Evolutionary conservation across 1,140 invertebrate genomes (phyloP).

Genomic region (Phortica variegata): DNA sequence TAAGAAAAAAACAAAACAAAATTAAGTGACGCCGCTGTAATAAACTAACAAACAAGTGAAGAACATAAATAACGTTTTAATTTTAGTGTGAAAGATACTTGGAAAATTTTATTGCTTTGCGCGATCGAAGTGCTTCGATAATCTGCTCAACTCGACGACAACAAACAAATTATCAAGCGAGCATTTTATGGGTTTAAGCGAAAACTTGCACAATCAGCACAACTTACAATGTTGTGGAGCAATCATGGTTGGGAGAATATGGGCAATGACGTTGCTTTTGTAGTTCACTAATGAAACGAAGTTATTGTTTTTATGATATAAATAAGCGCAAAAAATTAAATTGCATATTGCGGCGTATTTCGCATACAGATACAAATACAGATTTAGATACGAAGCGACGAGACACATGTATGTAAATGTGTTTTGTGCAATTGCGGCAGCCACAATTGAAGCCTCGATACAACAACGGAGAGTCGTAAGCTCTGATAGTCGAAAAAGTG

Average conservation of each 20-base stretch:
- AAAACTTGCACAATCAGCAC: constrained; percentile 33
- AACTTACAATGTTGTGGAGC: constrained; percentile 8
- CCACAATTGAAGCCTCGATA: no score
- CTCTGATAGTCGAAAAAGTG: constrained; percentile 17
- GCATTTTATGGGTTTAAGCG: no score
- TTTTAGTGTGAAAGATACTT: no score
- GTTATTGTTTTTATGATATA: constrained; percentile 29
- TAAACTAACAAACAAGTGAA: no score
- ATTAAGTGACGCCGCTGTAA: no score
- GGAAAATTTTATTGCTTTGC: no score
- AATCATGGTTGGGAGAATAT: constrained; percentile 16
- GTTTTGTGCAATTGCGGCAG: constrained; percentile 11
- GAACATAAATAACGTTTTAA: no score
- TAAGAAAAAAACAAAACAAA: no score
- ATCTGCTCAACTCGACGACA: no score
- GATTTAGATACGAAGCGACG: not conserved
- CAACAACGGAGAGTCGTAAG: no score
- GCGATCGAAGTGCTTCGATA: no score
- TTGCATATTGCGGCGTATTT: constrained; percentile 8
- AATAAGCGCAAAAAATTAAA: constrained; percentile 31
- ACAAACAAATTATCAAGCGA: no score
- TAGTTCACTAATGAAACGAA: constrained; percentile 22
- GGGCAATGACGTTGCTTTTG: constrained; percentile 8
- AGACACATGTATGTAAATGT: constrained; percentile 4
- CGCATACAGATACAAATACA: constrained; percentile 1